Base-by-base conservation (phyloP, 2,888 invertebrate genomes). In the Andrena bicolor region DNA sequence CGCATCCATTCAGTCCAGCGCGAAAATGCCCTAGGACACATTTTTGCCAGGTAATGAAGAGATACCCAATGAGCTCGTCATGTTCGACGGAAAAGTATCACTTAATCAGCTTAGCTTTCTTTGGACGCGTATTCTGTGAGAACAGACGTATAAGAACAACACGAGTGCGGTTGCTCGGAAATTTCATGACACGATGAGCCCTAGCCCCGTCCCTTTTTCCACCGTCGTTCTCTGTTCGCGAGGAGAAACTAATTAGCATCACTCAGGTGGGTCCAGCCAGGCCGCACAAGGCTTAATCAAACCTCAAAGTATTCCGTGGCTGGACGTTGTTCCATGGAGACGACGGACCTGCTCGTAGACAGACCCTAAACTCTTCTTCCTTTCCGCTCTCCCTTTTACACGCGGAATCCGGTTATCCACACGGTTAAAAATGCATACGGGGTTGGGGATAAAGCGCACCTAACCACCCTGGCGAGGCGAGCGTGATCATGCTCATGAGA, bases 201-300 rank as follows among this genome's bases (percentile, higher is more conserved):
- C 20, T 23, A 6, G 20, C 48, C 41, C 20, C 10, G 26, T 63
- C 70, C 53, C 73, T 70, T 66, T 77, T 56, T 48, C 30, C 23
- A 3, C 32, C 8, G 30, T 13, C 56, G 23, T 65, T 56, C 64
- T 10, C 63, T 20, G 68, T 61, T 51, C 65, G 28, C 71, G 20
- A 61, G 32, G 56, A 74, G 75, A 88, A 88, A 86, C 88, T 86
- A 88, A 88, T 88, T 88, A 88, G 84, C 88, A 88, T 88, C 83
- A 69, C 84, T 83, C 80, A 58, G 64, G 69, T 51, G 76, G 77
- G 60, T 64, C 68, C 35, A 66, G 58, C 28, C 49, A 53, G 66
- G 63, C 74, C 80, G 72, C 77, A 84, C 84, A 84, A 82, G 82
- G 86, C 84, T 87, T 88, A 87, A 87, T 87, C 87, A 87, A 88